These are phyloP conservation scores for Scophthalmus maximus DNA, from an alignment of 2,113 vertebrate genomes.

Conservation along the genomic window DNA sequence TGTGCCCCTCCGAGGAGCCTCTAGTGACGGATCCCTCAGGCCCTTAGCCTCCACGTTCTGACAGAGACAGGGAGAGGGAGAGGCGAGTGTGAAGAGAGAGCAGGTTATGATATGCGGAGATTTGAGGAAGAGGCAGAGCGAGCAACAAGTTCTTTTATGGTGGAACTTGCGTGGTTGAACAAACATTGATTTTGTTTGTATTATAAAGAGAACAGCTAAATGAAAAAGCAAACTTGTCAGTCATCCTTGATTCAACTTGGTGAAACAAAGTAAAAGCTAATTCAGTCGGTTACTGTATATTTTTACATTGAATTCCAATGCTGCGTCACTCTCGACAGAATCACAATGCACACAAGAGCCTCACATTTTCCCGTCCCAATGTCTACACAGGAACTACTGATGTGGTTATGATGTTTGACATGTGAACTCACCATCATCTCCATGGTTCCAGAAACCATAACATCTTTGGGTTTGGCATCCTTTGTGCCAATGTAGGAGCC, in stretches of 20 bases:
- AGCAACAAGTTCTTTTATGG: background rate
- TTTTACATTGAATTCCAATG: background rate
- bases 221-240: too few relatives aligned
- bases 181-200: background rate
- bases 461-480: slow-evolving; percentile 97
- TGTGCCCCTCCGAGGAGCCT: slow-evolving; percentile 89
- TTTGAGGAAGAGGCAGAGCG: background rate
- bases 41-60: slow-evolving; percentile 93
- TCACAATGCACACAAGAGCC: background rate
- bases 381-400: background rate
- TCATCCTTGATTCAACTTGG: background rate
- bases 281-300: background rate
- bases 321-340: background rate
- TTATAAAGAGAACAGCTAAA: too few relatives aligned
- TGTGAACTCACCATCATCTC: slow-evolving; percentile 91
- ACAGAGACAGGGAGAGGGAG: background rate
- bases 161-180: background rate
- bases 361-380: background rate
- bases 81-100: background rate
- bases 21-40: slow-evolving; percentile 89
- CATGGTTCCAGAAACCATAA: slow-evolving; percentile 87
- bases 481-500: slow-evolving; percentile 98
- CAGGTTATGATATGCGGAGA: background rate
- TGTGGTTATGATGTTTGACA: background rate
- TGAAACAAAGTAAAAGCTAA: background rate